A percentile compares a stretch with the other conserved stretches of the same genome.
These are phyloP conservation scores for Lepus timidus DNA, from an alignment of 2,113 vertebrate species.

Conservation along the genomic window DNA sequence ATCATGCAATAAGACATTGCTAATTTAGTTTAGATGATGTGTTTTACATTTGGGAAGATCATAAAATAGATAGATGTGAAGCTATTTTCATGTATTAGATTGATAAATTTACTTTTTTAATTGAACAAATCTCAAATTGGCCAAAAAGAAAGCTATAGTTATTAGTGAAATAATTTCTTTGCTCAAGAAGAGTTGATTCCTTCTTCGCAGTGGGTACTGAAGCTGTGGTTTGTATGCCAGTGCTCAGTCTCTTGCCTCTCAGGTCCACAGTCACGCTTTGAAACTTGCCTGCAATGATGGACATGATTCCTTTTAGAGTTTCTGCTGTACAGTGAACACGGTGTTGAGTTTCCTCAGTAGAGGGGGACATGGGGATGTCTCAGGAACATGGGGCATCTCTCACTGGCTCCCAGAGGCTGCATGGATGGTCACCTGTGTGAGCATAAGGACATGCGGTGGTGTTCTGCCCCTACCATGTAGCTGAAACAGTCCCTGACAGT, in stretches of 20 bases:
- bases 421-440: not conserved
- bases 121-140: not conserved
- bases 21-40: constrained; percentile 14
- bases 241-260: not conserved
- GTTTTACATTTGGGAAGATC: not conserved
- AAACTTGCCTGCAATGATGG: not conserved
- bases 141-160: not conserved
- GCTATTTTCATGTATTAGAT: not conserved
- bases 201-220: not conserved
- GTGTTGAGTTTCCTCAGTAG: not conserved
- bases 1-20: constrained; percentile 48
- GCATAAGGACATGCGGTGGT: not conserved
- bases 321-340: not conserved
- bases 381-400: rapidly evolving
- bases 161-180: not conserved
- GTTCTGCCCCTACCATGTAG: not conserved
- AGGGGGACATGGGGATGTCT: not conserved
- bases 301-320: not conserved
- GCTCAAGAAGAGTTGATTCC: not conserved
- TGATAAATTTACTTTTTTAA: not conserved
- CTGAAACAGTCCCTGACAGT: not conserved
- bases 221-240: not conserved
- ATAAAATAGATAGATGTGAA: not conserved
- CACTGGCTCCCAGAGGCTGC: not conserved
- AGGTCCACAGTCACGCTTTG: not conserved